Evolutionary conservation across 2,888 invertebrate genomes (phyloP), one percentile per base, ranked within the genome.

Genomic region (Acanthosoma haemorrhoidale): DNA sequence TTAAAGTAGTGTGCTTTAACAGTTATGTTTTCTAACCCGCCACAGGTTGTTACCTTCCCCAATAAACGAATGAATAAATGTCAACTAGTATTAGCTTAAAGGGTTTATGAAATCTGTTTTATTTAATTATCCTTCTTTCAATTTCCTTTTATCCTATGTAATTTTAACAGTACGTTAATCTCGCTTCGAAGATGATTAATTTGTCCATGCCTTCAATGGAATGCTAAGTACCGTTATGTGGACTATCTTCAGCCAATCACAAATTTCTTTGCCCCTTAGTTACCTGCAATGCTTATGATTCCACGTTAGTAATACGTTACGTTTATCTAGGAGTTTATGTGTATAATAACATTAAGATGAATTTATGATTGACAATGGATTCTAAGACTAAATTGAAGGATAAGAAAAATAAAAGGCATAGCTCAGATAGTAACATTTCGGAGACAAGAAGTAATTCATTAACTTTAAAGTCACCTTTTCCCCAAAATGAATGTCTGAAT

Each of bases 221-320:
- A 67, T 67, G 67, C 32, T 15, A 67, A 51, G 67, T 32, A 29
- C 67, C 67, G 67, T 67, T 67, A 67, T 67, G 57, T 57, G 21
- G 57, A 21, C 51, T 51, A 34, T 39, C 13, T 43, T 34, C 57
- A 36, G 8, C 21, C 57, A 32, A 51, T 32, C 32, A 67, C 11
- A 8, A 18, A n/a, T 41, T 39, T 51, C 43, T 34, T 67, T 13
- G 13, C 18, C 21, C 16, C 6, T 15, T 61, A 34, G 61, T 61
- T 36, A 61, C 61, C 60, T 31, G 16, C 32, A 6, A 15, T 31
- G 32, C 31, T 18, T 43, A 8, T n/a, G 29, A 25, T 25, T 5
- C 6, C 25, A 21, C 11, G 5, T 21, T 36, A 29, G 15, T 1
- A 11, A n/a, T 21, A 34, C 11, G 11, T 51, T 16, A 57, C n/a